phyloP scores from a whole-genome alignment of 2,797 vertebrate species.

The Prunella strophiata region DNA sequence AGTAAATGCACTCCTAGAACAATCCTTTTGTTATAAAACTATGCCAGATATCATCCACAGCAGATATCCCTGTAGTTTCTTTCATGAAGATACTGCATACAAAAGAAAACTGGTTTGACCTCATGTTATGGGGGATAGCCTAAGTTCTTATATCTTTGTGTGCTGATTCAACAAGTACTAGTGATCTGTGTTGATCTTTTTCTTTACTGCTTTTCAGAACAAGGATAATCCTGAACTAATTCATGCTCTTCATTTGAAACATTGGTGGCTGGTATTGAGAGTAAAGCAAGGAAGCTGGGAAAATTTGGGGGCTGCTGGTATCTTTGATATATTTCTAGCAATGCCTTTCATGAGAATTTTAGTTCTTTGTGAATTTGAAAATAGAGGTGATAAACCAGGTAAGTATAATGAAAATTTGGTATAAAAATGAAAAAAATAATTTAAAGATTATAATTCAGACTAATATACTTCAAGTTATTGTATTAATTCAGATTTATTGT shows the following conservation, averaged over 20 bases:
- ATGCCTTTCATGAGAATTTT: not conserved
- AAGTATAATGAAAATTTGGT: not conserved
- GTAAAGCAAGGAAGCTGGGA: not conserved
- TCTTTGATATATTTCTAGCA: not conserved
- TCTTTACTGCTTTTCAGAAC: not conserved
- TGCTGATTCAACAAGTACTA: not conserved
- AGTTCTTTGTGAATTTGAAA: not conserved
- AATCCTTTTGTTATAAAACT: not conserved
- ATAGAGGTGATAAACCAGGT: not conserved
- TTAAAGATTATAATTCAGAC: not conserved
- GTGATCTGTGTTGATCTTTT: not conserved
- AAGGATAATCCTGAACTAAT: not conserved
- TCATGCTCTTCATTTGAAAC: not conserved
- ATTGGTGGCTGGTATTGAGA: not conserved
- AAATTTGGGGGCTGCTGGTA: not conserved
- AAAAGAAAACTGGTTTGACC: not conserved
- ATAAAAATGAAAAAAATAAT: not conserved
- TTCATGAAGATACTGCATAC: not conserved
- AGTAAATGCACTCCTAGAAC: not conserved
- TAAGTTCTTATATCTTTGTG: not conserved
- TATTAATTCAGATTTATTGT: not conserved
- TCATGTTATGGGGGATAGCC: not conserved
- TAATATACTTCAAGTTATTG: not conserved
- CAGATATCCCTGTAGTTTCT: not conserved
- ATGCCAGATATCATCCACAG: not conserved